These are phyloP conservation scores for Nematolebias whitei DNA, from an alignment of 2,113 vertebrate species.

Conservation along the genomic window DNA sequence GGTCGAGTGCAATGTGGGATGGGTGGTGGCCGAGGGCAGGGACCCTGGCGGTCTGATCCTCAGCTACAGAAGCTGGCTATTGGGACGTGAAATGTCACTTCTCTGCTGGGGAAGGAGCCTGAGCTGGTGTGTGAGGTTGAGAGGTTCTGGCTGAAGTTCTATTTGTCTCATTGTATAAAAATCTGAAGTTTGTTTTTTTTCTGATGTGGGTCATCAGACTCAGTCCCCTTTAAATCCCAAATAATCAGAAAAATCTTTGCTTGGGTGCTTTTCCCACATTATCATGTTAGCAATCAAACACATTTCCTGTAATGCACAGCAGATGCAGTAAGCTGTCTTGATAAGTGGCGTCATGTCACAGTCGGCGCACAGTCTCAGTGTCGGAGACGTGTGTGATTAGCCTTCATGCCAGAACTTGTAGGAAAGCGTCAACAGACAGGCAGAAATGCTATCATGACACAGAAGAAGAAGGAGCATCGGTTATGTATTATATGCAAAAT, in stretches of 20 bases:
- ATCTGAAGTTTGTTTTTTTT: background rate
- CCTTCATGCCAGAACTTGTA: conserved; percentile 22
- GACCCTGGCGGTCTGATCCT: no score
- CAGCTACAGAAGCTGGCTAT: no score
- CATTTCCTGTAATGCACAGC: conserved; percentile 52
- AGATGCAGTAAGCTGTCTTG: conserved; percentile 53
- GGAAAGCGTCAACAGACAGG: conserved; percentile 17
- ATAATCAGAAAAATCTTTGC: conserved; percentile 38
- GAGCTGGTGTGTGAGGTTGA: no score
- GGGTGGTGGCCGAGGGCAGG: no score
- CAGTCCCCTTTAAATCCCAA: background rate
- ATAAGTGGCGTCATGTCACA: conserved; percentile 42
- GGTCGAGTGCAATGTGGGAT: no score
- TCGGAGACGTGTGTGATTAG: conserved; percentile 38
- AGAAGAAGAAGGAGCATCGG: conserved; percentile 12
- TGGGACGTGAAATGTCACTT: no score
- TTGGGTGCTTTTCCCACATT: conserved; percentile 46
- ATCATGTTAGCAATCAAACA: conserved; percentile 24
- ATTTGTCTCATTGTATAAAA: conserved; percentile 22
- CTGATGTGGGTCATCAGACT: conserved; percentile 36
- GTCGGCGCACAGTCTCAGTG: conserved; percentile 26
- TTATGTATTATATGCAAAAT: conserved; percentile 16
- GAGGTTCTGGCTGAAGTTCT: no score
- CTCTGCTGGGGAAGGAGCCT: no score
- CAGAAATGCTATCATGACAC: conserved; percentile 24